Conservation (phyloP, 1,140 invertebrate species). For the Yoshiicerus persimilis region DNA sequence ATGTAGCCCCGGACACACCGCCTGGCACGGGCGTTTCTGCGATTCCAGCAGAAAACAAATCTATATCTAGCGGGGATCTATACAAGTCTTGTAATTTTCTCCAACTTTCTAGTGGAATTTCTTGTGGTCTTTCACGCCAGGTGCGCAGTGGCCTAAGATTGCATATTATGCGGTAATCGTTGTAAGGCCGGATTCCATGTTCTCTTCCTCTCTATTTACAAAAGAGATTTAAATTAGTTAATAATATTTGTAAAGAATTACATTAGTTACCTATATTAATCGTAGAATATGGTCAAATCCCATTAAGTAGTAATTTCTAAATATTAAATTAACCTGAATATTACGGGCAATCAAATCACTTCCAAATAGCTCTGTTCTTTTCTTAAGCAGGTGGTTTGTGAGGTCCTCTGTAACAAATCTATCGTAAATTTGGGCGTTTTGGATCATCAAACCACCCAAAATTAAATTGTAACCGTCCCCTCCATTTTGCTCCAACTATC, state of each 20-base stretch:
- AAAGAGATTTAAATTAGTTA: not conserved
- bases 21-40: conserved; percentile 70
- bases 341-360: conserved; percentile 46
- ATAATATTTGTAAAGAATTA: not conserved
- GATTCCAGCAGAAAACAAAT: conserved; percentile 80
- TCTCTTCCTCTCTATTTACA: conserved; percentile 66
- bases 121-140: conserved; percentile 73
- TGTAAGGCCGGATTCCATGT: conserved; percentile 66
- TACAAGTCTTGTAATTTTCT: conserved; percentile 36
- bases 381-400: conserved; percentile 37
- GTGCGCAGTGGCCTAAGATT: conserved; percentile 62
- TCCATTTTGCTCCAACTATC: not conserved
- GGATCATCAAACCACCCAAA: conserved; percentile 33
- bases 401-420: conserved; percentile 45
- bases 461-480: conserved; percentile 43
- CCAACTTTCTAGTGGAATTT: conserved; percentile 58
- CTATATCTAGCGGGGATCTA: conserved; percentile 64
- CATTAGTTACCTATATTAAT: too few relatives aligned
- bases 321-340: conserved; percentile 61
- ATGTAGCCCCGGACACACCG: conserved; percentile 76
- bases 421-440: conserved; percentile 45
- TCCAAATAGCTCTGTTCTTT: conserved; percentile 39
- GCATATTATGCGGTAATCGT: conserved; percentile 61
- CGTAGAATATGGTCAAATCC: too few relatives aligned
- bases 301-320: too few relatives aligned